Conservation (phyloP, 2,888 invertebrate species). For the Eilema depressum region DNA sequence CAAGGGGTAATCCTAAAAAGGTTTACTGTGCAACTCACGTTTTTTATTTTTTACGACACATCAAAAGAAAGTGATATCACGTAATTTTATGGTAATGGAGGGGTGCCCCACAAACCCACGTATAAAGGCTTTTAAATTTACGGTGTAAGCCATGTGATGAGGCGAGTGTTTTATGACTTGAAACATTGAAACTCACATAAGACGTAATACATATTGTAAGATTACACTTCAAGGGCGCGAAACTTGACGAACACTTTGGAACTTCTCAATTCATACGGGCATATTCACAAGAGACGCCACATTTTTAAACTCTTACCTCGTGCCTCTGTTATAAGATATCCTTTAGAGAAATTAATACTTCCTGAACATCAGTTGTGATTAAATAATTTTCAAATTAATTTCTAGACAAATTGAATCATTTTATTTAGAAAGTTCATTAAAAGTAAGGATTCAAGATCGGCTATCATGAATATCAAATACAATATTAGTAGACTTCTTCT, state of each 20-base stretch:
- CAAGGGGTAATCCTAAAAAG: conserved; percentile 51
- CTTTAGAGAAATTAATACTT: conserved; percentile 13
- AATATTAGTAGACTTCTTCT: too few species aligned
- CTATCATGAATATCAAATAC: neutral
- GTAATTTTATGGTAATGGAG: conserved; percentile 86
- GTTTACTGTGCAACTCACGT: conserved; percentile 61
- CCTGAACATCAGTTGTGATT: neutral
- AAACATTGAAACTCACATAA: conserved; percentile 69
- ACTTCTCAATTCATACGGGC: conserved; percentile 23
- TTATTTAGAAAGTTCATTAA: neutral
- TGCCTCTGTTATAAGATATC: conserved; percentile 21
- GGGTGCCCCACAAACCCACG: conserved; percentile 70
- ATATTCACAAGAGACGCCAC: conserved; percentile 22
- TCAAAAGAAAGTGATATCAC: conserved; percentile 85
- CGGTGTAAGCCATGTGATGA: conserved; percentile 74
- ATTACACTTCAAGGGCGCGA: conserved; percentile 32
- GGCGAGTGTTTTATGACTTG: conserved; percentile 74
- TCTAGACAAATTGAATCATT: neutral
- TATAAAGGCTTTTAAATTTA: conserved; percentile 84
- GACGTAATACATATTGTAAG: conserved; percentile 46
- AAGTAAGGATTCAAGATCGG: neutral
- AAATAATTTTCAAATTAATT: neutral
- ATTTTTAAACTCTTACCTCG: conserved; percentile 23
- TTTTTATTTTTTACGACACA: conserved; percentile 80
- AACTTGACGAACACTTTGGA: conserved; percentile 26